phyloP scores from a whole-genome alignment of 2,797 vertebrate species.

The Cephalopachus bancanus region DNA sequence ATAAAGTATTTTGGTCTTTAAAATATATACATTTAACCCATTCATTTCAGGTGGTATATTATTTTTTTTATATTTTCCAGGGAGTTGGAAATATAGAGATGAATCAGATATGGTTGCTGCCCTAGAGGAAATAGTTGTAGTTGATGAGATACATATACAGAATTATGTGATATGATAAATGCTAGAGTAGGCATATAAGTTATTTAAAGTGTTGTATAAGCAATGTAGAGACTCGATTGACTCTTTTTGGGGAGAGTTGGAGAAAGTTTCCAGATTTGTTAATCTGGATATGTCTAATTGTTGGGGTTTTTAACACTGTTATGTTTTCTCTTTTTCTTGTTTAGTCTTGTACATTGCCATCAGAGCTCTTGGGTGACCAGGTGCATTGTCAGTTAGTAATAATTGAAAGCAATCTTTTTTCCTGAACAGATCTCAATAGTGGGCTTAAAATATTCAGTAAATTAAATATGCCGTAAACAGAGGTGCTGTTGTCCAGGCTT shows the following conservation, averaged over 20 bases:
- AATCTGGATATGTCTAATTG: neutral
- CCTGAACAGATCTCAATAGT: neutral
- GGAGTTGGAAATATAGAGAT: constrained; percentile 27
- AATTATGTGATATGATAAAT: constrained; percentile 1
- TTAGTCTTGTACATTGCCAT: neutral
- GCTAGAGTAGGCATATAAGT: constrained; percentile 36
- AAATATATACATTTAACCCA: neutral
- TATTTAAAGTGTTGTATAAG: constrained; percentile 21
- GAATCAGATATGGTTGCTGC: constrained; percentile 23
- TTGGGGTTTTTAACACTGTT: constrained; percentile 1
- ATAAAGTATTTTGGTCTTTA: constrained; percentile 55
- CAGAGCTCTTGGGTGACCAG: neutral
- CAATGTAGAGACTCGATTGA: neutral
- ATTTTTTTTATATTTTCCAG: constrained; percentile 11
- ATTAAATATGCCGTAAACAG: neutral
- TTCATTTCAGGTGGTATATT: neutral
- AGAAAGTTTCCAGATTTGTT: constrained; percentile 45
- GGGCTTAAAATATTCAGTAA: neutral
- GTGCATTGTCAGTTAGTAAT: neutral
- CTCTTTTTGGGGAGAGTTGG: neutral
- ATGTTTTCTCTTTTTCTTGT: neutral
- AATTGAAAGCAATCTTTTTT: neutral
- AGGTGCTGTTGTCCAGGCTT: neutral
- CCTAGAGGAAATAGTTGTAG: constrained; percentile 31
- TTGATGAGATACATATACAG: constrained; percentile 30